Evolutionary conservation across 1,140 invertebrate species (phyloP), one percentile per base, ranked within the genome.

Genomic region (Philopotamus ludificatus): DNA sequence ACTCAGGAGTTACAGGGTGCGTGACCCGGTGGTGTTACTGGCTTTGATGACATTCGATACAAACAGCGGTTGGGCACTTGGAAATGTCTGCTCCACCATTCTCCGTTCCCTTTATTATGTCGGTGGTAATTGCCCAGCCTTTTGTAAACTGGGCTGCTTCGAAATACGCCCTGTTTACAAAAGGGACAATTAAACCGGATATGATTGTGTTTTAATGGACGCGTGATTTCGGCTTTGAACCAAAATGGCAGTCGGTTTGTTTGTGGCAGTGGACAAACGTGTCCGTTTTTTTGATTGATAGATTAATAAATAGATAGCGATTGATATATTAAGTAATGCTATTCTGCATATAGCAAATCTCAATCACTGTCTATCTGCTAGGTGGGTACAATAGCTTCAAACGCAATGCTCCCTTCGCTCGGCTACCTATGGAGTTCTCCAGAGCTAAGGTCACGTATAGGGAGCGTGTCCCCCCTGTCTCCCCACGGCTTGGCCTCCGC

Each of bases 111-210:
- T 49, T 49, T 49, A 49, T 49, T 49, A 21, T 49, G 41, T 18
- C 16, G 3, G 16, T 10, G 16, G 47, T 49, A 49, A 49, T 49
- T 49, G 47, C 15, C 47, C 22, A 15, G 47, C 47, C 47, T 49
- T n/a, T 49, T 49, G 47, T 49, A 49, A 18, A 10, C 47, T 15
- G 47, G 10, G 18, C 44, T n/a, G n/a, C n/a, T 4, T 34, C 28
- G 28, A 12, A 12, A 34, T 49, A 9, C 47, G 47, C 47, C 47
- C 47, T 18, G 47, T 49, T 21, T 49, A 49, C 47, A 49, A 49
- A 49, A 21, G 16, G 47, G 20, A 55, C 51, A 55, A 34, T 55
- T 55, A 55, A 55, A 53, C 20, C 28, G 51, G 51, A 55, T 28
- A 55, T 26, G 39, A 55, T 55, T 55, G 51, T 12, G 16, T n/a